A percentile compares a stretch with the other conserved stretches of the same genome.
phyloP scores from a whole-genome alignment of 2,797 vertebrate species.

The Apodemus agrarius region DNA sequence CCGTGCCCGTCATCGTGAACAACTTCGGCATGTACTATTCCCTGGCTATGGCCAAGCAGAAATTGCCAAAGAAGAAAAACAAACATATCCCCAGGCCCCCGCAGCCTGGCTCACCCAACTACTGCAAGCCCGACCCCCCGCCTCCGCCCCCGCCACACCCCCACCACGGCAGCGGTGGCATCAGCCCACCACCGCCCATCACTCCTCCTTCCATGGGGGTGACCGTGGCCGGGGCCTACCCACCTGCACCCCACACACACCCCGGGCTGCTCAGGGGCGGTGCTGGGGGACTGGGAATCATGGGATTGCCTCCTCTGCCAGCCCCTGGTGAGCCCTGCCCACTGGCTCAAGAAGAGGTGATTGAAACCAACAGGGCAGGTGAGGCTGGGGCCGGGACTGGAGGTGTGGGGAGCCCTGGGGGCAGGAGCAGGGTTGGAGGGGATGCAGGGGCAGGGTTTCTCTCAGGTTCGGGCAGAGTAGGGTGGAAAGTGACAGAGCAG shows the following conservation, averaged over 20 bases:
- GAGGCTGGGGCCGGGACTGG: constrained; percentile 77
- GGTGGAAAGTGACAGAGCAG: neutral
- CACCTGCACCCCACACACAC: constrained; percentile 75
- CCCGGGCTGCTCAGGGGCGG: constrained; percentile 81
- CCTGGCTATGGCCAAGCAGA: constrained; percentile 89
- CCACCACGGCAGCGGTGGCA: constrained; percentile 37
- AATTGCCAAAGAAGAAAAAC: constrained; percentile 89
- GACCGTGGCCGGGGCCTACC: constrained; percentile 78
- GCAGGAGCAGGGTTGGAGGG: constrained; percentile 13
- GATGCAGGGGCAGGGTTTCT: constrained; percentile 50
- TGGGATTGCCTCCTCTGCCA: constrained; percentile 80
- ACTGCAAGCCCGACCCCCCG: constrained; percentile 87
- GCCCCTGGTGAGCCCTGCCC: constrained; percentile 89
- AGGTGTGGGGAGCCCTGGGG: neutral
- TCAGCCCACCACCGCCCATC: constrained; percentile 76
- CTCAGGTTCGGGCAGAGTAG: neutral
- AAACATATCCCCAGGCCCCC: constrained; percentile 88
- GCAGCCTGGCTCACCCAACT: constrained; percentile 87
- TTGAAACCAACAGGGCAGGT: constrained; percentile 96
- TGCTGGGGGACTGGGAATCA: constrained; percentile 77
- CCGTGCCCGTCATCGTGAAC: constrained; percentile 89
- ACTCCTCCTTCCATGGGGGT: constrained; percentile 79
- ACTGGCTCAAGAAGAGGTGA: constrained; percentile 96
- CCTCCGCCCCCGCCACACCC: constrained; percentile 76
- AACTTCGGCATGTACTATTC: constrained; percentile 89